Conservation (phyloP, 2,888 invertebrate genomes). For the Trachelus troglodyta region DNA sequence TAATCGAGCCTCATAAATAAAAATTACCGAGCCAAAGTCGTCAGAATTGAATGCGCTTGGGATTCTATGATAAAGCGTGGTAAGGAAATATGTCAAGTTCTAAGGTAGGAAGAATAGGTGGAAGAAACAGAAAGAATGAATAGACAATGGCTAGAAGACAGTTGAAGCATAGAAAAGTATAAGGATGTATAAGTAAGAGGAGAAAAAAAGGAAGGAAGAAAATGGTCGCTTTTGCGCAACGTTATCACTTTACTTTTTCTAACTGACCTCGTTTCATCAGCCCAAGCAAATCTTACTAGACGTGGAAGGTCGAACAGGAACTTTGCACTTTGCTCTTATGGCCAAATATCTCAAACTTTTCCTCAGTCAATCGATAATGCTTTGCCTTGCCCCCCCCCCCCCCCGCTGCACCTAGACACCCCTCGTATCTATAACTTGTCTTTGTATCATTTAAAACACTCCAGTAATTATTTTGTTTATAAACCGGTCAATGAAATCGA, state of each 20-base stretch:
- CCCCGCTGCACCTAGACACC: background rate
- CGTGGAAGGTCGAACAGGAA: constrained; percentile 23
- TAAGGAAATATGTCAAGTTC: background rate
- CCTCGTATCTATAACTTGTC: background rate
- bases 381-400: background rate
- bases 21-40: constrained; percentile 37
- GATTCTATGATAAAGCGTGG: background rate
- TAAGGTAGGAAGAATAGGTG: background rate
- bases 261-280: constrained; percentile 38
- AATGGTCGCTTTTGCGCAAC: constrained; percentile 36
- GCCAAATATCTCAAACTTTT: constrained; percentile 42
- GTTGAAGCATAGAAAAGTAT: background rate
- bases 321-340: constrained; percentile 42
- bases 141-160: background rate
- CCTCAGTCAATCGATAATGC: constrained; percentile 31
- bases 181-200: background rate
- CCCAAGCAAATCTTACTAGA: constrained; percentile 25
- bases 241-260: constrained; percentile 49
- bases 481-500: too few relatives aligned
- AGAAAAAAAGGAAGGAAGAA: constrained; percentile 22
- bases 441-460: background rate
- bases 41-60: background rate
- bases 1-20: constrained; percentile 48
- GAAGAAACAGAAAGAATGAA: background rate
- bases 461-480: background rate